These are phyloP conservation scores for Eilema caniola DNA, from an alignment of 2,888 invertebrate genomes.

Conservation along the genomic window DNA sequence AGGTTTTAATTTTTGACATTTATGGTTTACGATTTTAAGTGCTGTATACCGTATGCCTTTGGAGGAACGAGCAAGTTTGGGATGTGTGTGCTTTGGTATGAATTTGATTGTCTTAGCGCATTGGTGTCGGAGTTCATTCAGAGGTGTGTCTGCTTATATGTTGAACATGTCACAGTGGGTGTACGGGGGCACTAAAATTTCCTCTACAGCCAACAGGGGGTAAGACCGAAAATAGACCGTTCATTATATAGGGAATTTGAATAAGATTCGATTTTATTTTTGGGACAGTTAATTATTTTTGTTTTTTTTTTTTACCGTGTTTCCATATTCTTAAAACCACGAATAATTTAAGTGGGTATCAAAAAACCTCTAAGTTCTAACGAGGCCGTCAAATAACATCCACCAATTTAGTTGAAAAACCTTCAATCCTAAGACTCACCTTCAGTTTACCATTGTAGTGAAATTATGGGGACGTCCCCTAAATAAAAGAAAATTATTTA, in stretches of 20 bases:
- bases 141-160: conserved; percentile 14
- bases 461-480: too few species aligned
- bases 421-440: not conserved
- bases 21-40: conserved; percentile 52
- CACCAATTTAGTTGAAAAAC: too few species aligned
- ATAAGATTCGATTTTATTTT: too few species aligned
- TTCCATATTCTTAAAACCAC: too few species aligned
- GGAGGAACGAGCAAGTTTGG: conserved; percentile 16
- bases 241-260: not conserved
- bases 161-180: not conserved
- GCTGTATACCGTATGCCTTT: conserved; percentile 23
- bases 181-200: not conserved
- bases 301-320: too few species aligned
- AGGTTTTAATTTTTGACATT: conserved; percentile 79
- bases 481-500: too few species aligned
- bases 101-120: conserved; percentile 22
- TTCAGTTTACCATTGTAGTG: not conserved
- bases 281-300: too few species aligned
- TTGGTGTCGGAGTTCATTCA: conserved; percentile 25
- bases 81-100: conserved; percentile 14
- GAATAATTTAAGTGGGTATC: too few species aligned
- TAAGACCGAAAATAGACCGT: too few species aligned
- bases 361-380: too few species aligned
- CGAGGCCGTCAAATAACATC: too few species aligned
- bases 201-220: not conserved